Evolutionary conservation across 2,113 vertebrate species (phyloP), one percentile per base, ranked within the genome.

Genomic region (Galeopterus variegatus): DNA sequence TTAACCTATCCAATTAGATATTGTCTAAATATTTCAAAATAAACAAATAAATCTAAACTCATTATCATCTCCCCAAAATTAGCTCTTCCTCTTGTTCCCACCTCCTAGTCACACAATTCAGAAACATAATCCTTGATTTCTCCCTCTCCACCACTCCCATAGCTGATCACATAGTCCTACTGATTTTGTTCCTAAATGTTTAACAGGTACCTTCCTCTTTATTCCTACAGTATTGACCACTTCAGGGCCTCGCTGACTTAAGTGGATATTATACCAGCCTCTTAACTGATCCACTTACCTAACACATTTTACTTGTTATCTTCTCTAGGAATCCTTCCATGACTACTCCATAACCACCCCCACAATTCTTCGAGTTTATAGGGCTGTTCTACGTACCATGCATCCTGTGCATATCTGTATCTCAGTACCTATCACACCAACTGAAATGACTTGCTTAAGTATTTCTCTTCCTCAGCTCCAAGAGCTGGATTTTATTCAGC

Each of bases 131-230:
- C 28, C 36, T 31, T 85, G 76, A 89, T 85, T 85, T 96, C 52
- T 81, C 28, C 48, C 26, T 90, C 28, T 52, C 11, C 12, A 17
- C 92, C 9, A 41, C 45, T 92, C 41, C 72, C 31, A 48, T 3
- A 19, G 33, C 24, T 64, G 76, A 33, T 56, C 60, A 91, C 6
- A 81, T 11, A 80, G 8, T 41, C 17, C 58, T 87, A 90, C 8
- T 52, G 36, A 77, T 77, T 95, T 88, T 91, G 83, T 67, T 91
- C 6, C 12, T 88, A 80, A 88, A 83, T 84, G 13, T n/a, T 90
- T 64, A 88, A 95, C 52, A 73, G n/a, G 52, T 19, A 91, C 45
- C 19, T 54, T 72, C 26, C 56, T 83, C 13, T 64, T 82, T 36
- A 54, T 84, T 36, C 13, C 31, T 62, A 26, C 13, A 79, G 28